phyloP scores from a whole-genome alignment of 1,140 invertebrate genomes.

The Fopius arisanus region DNA sequence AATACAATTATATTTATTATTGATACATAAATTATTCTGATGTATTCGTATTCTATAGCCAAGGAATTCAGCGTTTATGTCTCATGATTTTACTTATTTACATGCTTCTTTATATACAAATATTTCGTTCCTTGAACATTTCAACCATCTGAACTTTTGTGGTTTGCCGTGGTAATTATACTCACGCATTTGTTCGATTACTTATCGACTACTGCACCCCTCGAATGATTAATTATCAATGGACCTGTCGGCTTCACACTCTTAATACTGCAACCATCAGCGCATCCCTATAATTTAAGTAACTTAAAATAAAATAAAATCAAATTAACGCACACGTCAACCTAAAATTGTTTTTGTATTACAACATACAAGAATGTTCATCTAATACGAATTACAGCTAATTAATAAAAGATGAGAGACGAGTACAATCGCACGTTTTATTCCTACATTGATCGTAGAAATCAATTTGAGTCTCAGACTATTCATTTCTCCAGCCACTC shows the following conservation, averaged over 20 bases:
- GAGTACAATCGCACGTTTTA: neutral
- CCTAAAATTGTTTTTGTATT: slow-evolving; percentile 8
- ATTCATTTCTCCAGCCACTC: neutral
- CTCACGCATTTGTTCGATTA: neutral
- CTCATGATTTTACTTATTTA: neutral
- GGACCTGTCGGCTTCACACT: neutral
- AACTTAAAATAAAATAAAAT: neutral
- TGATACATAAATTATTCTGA: neutral
- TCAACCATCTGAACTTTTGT: neutral
- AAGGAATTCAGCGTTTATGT: neutral
- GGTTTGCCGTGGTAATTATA: neutral
- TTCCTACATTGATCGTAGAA: neutral
- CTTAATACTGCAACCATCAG: neutral
- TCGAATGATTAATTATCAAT: too few relatives aligned
- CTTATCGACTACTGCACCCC: too few relatives aligned
- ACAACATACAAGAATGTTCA: slow-evolving; percentile 10
- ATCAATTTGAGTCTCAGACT: neutral
- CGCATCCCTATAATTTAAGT: neutral
- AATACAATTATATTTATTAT: neutral
- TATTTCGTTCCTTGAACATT: neutral
- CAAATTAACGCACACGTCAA: neutral
- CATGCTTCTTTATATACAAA: slow-evolving; percentile 15
- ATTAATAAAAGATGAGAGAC: neutral
- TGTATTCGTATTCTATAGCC: neutral
- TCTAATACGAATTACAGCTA: neutral